Conservation (phyloP, 2,888 invertebrate genomes). For the Callosobruchus maculatus region DNA sequence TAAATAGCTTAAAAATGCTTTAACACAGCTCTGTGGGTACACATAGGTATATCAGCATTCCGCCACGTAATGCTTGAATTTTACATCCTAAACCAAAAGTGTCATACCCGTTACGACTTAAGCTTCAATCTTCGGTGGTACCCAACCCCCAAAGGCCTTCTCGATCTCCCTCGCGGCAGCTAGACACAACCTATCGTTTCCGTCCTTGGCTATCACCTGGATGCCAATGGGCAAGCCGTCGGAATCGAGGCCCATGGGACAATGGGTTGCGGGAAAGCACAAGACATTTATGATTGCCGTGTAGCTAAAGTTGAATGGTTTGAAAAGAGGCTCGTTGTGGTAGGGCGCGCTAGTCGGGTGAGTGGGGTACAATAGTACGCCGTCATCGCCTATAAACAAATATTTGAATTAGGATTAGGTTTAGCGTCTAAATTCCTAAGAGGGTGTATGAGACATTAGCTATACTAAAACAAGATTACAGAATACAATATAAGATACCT, state of each 20-base stretch:
- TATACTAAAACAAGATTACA: too few relatives aligned
- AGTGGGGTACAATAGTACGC: constrained; percentile 83
- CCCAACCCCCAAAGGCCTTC: constrained; percentile 88
- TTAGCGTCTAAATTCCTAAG: too few relatives aligned
- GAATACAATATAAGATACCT: too few relatives aligned
- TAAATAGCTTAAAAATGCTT: too few relatives aligned
- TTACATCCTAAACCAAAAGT: not conserved
- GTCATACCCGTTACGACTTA: constrained; percentile 5
- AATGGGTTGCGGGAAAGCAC: constrained; percentile 81
- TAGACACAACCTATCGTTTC: constrained; percentile 81
- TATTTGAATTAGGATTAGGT: too few relatives aligned
- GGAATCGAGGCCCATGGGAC: constrained; percentile 78
- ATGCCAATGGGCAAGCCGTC: constrained; percentile 85
- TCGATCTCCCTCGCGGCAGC: constrained; percentile 87
- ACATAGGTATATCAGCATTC: too few relatives aligned
- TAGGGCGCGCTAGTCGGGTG: constrained; percentile 87
- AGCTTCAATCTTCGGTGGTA: constrained; percentile 53
- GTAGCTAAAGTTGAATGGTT: constrained; percentile 82
- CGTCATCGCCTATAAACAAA: constrained; percentile 62
- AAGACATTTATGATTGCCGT: constrained; percentile 84
- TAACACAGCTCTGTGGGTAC: too few relatives aligned
- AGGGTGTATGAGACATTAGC: too few relatives aligned
- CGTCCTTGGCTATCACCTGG: constrained; percentile 77
- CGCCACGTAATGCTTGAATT: too few relatives aligned
- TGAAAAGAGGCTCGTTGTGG: constrained; percentile 80